These are phyloP conservation scores for Siniperca undulata DNA, from an alignment of 2,797 vertebrate genomes.

Conservation along the genomic window DNA sequence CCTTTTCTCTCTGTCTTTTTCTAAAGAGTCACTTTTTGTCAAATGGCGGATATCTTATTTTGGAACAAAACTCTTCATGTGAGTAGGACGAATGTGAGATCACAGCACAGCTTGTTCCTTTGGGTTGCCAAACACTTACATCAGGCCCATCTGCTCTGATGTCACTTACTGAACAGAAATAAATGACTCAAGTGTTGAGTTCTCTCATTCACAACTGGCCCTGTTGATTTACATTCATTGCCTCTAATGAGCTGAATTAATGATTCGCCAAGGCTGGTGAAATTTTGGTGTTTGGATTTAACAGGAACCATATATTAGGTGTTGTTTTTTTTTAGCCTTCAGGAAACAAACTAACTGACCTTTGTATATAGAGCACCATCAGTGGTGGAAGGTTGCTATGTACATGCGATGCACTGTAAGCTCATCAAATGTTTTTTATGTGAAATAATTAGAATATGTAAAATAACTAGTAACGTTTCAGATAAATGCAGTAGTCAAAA, in stretches of 20 bases:
- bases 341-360: neutral
- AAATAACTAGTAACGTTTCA: neutral
- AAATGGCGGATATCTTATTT: constrained; percentile 14
- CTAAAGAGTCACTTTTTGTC: neutral
- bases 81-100: constrained; percentile 49
- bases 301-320: constrained; percentile 12
- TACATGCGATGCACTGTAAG: neutral
- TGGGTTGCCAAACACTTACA: constrained; percentile 55
- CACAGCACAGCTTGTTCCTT: constrained; percentile 53
- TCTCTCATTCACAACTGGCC: constrained; percentile 32
- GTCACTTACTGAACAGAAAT: constrained; percentile 57
- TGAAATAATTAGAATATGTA: constrained; percentile 5
- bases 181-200: constrained; percentile 62
- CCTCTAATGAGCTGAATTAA: constrained; percentile 15
- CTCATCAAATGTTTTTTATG: neutral
- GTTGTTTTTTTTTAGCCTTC: neutral
- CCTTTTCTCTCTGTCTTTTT: constrained; percentile 2
- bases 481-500: neutral
- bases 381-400: neutral
- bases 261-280: constrained; percentile 10
- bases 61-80: constrained; percentile 33
- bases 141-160: constrained; percentile 71
- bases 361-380: neutral
- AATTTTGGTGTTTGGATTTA: constrained; percentile 11
- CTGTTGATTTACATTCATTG: constrained; percentile 25